These are phyloP conservation scores for Fistularia commersonii DNA, from an alignment of 2,797 vertebrate genomes.

Conservation along the genomic window DNA sequence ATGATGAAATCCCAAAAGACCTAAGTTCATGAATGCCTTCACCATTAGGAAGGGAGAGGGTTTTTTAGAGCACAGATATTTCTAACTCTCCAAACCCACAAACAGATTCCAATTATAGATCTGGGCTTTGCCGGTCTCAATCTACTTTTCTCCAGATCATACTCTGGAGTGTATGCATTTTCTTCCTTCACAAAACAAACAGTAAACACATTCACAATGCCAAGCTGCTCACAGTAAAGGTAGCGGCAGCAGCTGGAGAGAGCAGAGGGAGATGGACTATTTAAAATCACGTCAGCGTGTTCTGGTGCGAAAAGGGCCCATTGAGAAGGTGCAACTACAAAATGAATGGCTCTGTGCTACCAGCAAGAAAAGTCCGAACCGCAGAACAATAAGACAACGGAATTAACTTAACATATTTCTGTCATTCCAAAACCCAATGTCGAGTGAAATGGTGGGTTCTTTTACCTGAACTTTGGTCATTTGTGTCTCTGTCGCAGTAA, in stretches of 20 bases:
- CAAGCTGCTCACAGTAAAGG: conserved; percentile 31
- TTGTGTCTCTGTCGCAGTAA: no score
- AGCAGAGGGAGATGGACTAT: conserved; percentile 29
- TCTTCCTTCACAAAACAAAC: conserved; percentile 66
- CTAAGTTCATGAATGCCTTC: not conserved
- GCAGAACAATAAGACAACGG: not conserved
- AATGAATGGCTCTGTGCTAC: conserved; percentile 50
- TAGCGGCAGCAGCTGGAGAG: conserved; percentile 26
- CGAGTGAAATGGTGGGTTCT: no score
- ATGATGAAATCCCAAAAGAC: no score
- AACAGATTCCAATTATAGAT: conserved; percentile 86
- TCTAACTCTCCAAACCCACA: conserved; percentile 69
- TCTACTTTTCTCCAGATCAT: conserved; percentile 70
- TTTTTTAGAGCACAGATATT: conserved; percentile 32
- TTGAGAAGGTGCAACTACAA: conserved; percentile 44
- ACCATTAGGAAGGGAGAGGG: not conserved
- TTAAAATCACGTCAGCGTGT: conserved; percentile 56
- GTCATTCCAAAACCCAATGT: no score
- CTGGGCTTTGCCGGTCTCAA: conserved; percentile 73
- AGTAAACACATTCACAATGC: conserved; percentile 58
- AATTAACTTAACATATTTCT: no score
- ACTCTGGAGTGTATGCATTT: conserved; percentile 58
- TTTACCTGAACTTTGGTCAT: no score
- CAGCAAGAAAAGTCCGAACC: conserved; percentile 1
- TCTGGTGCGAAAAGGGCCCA: conserved; percentile 44